Base-by-base conservation (phyloP, 2,888 invertebrate species). In the Campaea margaritaria region DNA sequence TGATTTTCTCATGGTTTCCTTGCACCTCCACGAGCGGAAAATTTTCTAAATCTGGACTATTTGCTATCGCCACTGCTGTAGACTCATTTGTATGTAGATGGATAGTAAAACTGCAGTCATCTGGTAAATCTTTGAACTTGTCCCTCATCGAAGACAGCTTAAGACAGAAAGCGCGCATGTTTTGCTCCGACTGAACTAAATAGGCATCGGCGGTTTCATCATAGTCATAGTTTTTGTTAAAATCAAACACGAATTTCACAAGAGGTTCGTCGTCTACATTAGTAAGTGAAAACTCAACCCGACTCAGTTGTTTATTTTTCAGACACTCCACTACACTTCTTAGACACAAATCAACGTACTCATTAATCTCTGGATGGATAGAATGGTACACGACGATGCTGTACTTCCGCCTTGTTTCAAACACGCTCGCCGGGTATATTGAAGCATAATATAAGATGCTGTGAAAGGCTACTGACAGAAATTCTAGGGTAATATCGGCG, bases 391-490 rank as follows among this genome's bases (percentile, higher is more conserved):
- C 93, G 1, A 93, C 91, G 8, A 93, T 86, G 46, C 93, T 94
- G 76, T 95, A 96, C 69, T 95, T 94, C 73, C 93, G 94, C 74
- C 93, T 93, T 12, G 86, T 87, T 60, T 91, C 91, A 79, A 95
- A 96, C 70, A 95, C 93, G 71, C 92, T 93, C 58, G 89, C 85
- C 0, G 96, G 95, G 79, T 96, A 96, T 43, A 96, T 81, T 67
- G 94, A 93, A 53, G 94, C 80, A 56, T 91, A 83, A 72, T 93
- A 94, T 5, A 96, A 75, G 55, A 96, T 93, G 56, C 89, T 93
- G 73, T 96, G 94, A 62, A 95, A 93, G 0, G 94, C 93, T 21
- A 95, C 93, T 74, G 94, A 94, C 27, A 96, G 78, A 79, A 95
- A 95, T 83, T 96, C 95, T 54, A 94, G 72, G n/a, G 94, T 81